Base-by-base conservation (phyloP, 2,113 vertebrate species). In the Cavia porcellus region DNA sequence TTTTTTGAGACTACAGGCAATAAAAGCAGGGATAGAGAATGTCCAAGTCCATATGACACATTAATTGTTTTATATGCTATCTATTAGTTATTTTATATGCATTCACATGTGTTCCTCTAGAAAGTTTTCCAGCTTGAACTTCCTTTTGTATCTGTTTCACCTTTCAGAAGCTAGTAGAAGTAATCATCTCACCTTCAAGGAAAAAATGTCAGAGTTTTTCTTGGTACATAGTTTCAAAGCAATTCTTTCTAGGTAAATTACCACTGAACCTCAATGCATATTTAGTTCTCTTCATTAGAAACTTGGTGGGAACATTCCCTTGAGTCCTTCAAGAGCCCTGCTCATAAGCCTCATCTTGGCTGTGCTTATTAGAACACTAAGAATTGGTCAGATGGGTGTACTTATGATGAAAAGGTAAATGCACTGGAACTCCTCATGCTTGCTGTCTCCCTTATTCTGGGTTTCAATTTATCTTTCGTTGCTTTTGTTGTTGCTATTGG, bases 21-120 rank as follows among this genome's bases (percentile, higher is more conserved):
- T 83, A n/a, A 62, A 75, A 64, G 55, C 5, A 84, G 79, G 24
- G 35, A 9, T 86, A 28, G 59, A 92, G 52, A 83, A 42, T 92
- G 50, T 57, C 52, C 55, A 57, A 55, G 25, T 55, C 45, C n/a
- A 7, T 50, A 9, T 62, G 68, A 82, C 42, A 38, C 82, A 87
- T 87, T 94, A 25, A 89, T 97, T 94, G 89, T 77, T 79, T 92
- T 87, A 68, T 74, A 32, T 92, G 92, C 81, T 42, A 19, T 79
- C 50, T 30, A n/a, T 68, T 47, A n/a, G n/a, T n/a, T n/a, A n/a
- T n/a, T n/a, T n/a, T n/a, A n/a, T 72, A 11, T 3, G 12, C 47
- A n/a, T 50, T 96, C 61, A 77, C 13, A 80, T 13, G 77, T 82
- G 22, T 62, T 10, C 0, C 89, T 61, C 22, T 80, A 88, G 50